Evolutionary conservation across 2,113 vertebrate genomes (phyloP).

Genomic region (Gallinago media): DNA sequence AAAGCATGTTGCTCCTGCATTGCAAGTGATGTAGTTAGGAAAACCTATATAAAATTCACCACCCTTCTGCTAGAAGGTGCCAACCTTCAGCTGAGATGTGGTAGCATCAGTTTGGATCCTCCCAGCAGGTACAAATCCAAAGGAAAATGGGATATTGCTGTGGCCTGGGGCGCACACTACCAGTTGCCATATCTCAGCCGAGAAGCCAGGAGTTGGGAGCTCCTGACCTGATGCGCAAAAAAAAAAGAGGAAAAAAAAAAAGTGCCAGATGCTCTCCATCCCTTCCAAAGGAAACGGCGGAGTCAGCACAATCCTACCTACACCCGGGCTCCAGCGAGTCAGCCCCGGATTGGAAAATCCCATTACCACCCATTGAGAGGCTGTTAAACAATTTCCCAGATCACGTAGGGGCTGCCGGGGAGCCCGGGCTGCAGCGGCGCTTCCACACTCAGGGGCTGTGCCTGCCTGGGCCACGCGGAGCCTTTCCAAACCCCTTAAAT

Average conservation of each 20-base stretch:
- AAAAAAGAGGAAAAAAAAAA: not conserved
- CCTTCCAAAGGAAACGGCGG: not conserved
- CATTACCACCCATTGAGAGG: not conserved
- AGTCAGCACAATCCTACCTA: constrained; percentile 15
- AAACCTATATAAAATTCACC: not conserved
- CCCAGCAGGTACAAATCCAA: rapidly evolving
- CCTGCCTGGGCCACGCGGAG: not conserved
- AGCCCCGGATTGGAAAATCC: not conserved
- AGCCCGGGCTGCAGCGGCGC: not conserved
- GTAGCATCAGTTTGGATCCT: not conserved
- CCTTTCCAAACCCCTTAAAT: not conserved
- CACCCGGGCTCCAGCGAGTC: not conserved
- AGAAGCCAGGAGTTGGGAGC: not conserved
- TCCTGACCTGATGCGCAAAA: not conserved
- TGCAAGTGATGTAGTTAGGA: not conserved
- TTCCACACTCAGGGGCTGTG: not conserved
- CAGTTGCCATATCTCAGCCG: not conserved
- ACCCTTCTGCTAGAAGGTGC: not conserved
- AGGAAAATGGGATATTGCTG: not conserved
- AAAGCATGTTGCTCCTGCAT: not conserved
- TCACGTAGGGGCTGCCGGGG: rapidly evolving
- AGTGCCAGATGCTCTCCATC: not conserved
- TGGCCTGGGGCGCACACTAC: not conserved
- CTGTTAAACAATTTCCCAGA: not conserved
- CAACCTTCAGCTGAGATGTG: not conserved